These are phyloP conservation scores for Fregetta grallaria DNA, from an alignment of 2,113 vertebrate species.

Conservation along the genomic window DNA sequence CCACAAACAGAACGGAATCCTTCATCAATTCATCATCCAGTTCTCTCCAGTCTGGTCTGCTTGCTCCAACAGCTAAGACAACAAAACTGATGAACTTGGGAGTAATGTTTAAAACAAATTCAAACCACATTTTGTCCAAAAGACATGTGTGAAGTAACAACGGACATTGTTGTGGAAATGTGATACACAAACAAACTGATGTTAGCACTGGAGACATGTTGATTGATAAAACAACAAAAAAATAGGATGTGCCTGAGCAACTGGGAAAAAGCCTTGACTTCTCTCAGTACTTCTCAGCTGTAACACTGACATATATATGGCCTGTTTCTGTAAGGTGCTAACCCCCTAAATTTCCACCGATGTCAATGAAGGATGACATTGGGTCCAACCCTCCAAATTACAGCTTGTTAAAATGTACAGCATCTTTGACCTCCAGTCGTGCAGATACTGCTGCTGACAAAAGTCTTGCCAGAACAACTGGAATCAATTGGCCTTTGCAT, in stretches of 20 bases:
- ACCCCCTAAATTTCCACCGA: not conserved
- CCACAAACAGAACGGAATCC: conserved; percentile 84
- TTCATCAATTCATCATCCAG: conserved; percentile 88
- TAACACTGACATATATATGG: not conserved
- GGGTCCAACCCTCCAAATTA: not conserved
- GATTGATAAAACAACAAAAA: not conserved
- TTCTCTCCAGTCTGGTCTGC: conserved; percentile 91
- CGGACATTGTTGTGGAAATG: not conserved
- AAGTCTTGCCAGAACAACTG: not conserved
- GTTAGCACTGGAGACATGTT: not conserved
- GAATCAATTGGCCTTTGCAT: not conserved
- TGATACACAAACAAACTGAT: not conserved
- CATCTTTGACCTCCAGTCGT: not conserved
- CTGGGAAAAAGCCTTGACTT: not conserved
- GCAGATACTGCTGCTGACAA: not conserved
- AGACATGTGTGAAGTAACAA: not conserved
- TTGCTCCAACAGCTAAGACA: conserved; percentile 87
- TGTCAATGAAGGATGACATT: not conserved
- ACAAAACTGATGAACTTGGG: not conserved
- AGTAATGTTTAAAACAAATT: not conserved
- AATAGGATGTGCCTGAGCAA: not conserved
- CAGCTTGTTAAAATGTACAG: not conserved
- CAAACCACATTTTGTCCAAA: not conserved
- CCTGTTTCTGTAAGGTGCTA: not conserved
- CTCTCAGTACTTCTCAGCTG: not conserved